Conservation (phyloP, 2,797 vertebrate species). For the Otolemur crassicaudatus region DNA sequence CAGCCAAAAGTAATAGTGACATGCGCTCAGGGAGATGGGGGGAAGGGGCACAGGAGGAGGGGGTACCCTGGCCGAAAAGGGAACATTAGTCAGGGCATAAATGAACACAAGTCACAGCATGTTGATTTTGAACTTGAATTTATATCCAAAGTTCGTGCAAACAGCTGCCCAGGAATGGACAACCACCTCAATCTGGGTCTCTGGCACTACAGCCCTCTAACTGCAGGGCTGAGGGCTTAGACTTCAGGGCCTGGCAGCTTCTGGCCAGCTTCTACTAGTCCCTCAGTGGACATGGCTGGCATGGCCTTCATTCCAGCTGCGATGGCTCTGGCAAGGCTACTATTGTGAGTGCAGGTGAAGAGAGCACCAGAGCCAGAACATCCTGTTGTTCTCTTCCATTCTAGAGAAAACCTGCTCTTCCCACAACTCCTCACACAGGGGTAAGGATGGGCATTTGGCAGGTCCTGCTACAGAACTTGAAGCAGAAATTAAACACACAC, state of each 20-base stretch:
- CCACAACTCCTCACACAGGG: not conserved
- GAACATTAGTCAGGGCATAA: not conserved
- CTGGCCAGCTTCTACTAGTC: not conserved
- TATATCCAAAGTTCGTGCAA: constrained; percentile 72
- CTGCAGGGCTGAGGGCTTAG: rapidly evolving
- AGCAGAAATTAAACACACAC: constrained; percentile 44
- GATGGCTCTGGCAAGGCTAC: not conserved
- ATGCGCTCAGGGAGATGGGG: not conserved
- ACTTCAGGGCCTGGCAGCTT: not conserved
- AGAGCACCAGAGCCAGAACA: not conserved
- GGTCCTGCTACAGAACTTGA: constrained; percentile 22
- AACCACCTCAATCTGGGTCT: not conserved
- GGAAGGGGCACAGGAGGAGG: not conserved
- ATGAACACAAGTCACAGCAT: not conserved
- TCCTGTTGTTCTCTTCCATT: not conserved
- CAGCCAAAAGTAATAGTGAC: not conserved
- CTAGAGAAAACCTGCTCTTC: not conserved
- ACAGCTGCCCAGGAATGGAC: constrained; percentile 14
- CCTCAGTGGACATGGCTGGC: not conserved
- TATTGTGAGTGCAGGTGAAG: not conserved
- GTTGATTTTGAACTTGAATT: constrained; percentile 51
- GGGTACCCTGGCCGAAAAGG: not conserved
- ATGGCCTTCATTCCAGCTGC: not conserved
- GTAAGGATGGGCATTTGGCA: not conserved
- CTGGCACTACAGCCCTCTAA: not conserved